phyloP scores from a whole-genome alignment of 2,888 invertebrate genomes.

The Lepidocyrtinus sp. region DNA sequence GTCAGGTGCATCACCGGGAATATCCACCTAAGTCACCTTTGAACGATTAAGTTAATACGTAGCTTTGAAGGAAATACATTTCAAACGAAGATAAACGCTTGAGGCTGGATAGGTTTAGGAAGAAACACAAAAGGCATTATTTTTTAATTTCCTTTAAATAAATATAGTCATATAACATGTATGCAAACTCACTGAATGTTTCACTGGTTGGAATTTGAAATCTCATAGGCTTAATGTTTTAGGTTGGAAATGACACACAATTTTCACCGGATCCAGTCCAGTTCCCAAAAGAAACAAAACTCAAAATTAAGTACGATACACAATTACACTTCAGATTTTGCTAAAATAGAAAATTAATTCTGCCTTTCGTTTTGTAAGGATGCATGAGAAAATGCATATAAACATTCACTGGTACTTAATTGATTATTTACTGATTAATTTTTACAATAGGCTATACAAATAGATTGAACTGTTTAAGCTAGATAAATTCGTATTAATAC shows the following conservation, averaged over 20 bases:
- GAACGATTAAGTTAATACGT: background rate
- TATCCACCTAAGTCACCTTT: background rate
- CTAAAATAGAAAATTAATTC: background rate
- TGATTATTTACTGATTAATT: background rate
- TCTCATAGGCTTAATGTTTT: background rate
- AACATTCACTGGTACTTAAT: background rate
- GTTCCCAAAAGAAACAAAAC: background rate
- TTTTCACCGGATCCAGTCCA: background rate
- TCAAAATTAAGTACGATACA: background rate
- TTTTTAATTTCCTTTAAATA: too few species aligned
- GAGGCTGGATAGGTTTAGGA: background rate
- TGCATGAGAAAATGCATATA: background rate
- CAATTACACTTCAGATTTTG: background rate
- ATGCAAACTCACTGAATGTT: too few species aligned
- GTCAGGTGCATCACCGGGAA: too few species aligned
- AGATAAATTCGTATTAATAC: background rate
- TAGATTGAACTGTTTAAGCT: background rate
- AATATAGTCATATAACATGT: too few species aligned
- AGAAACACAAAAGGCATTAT: background rate
- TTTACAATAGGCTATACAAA: background rate
- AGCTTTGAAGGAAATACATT: too few species aligned
- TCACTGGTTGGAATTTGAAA: background rate
- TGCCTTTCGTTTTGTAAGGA: background rate
- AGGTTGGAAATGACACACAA: background rate
- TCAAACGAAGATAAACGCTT: background rate